phyloP scores from a whole-genome alignment of 2,888 invertebrate species.

The Itoplectis maculator region DNA sequence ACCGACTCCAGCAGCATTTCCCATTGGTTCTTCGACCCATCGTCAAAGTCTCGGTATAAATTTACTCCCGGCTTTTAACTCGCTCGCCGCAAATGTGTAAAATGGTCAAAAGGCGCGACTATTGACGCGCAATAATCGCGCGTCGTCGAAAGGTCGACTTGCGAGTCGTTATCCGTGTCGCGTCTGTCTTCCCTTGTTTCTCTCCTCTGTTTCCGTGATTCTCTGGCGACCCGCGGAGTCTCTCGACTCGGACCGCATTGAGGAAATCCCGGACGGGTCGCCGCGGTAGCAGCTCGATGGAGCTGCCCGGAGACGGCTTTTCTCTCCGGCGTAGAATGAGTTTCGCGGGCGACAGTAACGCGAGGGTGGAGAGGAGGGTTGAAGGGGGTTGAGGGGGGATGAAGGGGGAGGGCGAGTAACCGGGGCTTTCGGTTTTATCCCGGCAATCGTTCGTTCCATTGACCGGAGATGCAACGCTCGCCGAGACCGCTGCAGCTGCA shows the following conservation, averaged over 20 bases:
- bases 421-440: slow-evolving; percentile 67
- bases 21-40: too few species aligned
- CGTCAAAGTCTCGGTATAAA: too few species aligned
- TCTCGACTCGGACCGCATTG: slow-evolving; percentile 9
- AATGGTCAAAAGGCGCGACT: neutral
- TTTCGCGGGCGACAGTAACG: slow-evolving; percentile 63
- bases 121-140: slow-evolving; percentile 59
- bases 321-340: slow-evolving; percentile 65
- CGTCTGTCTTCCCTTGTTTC: neutral
- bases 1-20: too few species aligned
- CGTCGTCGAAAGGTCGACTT: slow-evolving; percentile 49
- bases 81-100: too few species aligned
- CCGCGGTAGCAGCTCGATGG: slow-evolving; percentile 40
- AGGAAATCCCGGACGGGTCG: slow-evolving; percentile 54
- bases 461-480: slow-evolving; percentile 50
- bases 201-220: neutral
- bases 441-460: slow-evolving; percentile 64
- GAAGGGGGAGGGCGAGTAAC: too few species aligned
- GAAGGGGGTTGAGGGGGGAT: too few species aligned
- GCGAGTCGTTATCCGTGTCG: too few species aligned
- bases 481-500: slow-evolving; percentile 25
- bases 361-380: too few species aligned
- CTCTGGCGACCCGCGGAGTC: too few species aligned
- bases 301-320: slow-evolving; percentile 67
- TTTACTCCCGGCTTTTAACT: too few species aligned